Evolutionary conservation across 1,140 invertebrate genomes (phyloP).

Genomic region (Polypedilum vanderplanki): DNA sequence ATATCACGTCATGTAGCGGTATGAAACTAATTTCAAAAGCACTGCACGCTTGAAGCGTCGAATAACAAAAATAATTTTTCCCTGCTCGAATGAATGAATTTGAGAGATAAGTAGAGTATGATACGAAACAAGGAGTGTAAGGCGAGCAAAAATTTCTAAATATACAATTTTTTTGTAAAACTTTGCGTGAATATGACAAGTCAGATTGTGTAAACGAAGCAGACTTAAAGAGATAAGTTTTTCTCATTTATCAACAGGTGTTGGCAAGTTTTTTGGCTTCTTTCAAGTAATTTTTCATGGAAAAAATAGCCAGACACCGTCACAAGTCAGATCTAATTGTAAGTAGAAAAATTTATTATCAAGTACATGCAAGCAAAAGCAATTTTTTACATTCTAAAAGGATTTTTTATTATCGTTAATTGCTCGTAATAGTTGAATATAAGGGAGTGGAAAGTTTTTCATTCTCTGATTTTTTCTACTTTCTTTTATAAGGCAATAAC

Average conservation of each 20-base stretch:
- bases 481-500: too few relatives aligned
- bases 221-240: not conserved
- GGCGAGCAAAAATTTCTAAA: not conserved
- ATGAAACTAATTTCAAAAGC: constrained; percentile 6
- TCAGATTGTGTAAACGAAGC: not conserved
- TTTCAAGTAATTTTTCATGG: too few relatives aligned
- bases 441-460: too few relatives aligned
- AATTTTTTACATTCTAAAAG: too few relatives aligned
- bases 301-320: too few relatives aligned
- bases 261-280: not conserved
- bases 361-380: too few relatives aligned
- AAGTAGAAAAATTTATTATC: too few relatives aligned
- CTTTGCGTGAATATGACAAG: constrained; percentile 1
- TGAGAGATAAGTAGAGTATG: not conserved
- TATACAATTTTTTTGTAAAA: not conserved
- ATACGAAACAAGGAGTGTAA: not conserved
- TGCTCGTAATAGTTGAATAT: too few relatives aligned
- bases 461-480: too few relatives aligned
- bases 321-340: too few relatives aligned
- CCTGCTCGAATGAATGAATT: not conserved
- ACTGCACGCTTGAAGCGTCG: not conserved
- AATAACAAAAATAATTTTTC: not conserved
- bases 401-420: too few relatives aligned
- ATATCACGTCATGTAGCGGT: not conserved
- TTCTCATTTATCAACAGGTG: constrained; percentile 1